Conservation (phyloP, 2,888 invertebrate species). For the Hylaea fasciaria region DNA sequence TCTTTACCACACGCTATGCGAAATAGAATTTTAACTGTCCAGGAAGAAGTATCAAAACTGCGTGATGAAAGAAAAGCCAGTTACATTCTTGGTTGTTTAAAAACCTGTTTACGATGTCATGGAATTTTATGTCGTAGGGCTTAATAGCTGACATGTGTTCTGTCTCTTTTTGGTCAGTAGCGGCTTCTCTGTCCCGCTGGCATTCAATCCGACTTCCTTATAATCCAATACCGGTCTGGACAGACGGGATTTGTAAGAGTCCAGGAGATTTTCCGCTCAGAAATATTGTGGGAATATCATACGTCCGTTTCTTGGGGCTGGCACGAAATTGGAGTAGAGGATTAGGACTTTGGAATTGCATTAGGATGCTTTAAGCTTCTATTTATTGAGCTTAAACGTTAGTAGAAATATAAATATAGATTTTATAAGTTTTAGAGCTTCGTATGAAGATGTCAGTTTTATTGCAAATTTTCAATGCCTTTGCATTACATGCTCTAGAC, state of each 20-base stretch:
- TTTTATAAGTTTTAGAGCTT: background rate
- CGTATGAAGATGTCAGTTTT: constrained; percentile 2
- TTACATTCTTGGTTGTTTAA: constrained; percentile 57
- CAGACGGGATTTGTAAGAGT: constrained; percentile 66
- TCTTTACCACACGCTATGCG: constrained; percentile 40
- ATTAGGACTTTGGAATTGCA: constrained; percentile 48
- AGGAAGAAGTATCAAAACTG: constrained; percentile 41
- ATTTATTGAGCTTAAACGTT: constrained; percentile 36
- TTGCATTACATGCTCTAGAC: background rate
- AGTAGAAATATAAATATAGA: constrained; percentile 10
- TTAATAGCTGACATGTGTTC: constrained; percentile 63
- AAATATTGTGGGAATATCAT: constrained; percentile 68
- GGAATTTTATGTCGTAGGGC: constrained; percentile 76
- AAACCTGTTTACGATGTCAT: constrained; percentile 73
- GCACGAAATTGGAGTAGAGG: constrained; percentile 61
- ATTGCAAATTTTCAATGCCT: background rate
- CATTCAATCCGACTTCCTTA: constrained; percentile 70
- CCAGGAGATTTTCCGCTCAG: constrained; percentile 52
- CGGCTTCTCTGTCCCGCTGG: constrained; percentile 52
- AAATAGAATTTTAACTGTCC: constrained; percentile 43
- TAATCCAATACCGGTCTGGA: constrained; percentile 74
- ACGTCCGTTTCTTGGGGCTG: constrained; percentile 60
- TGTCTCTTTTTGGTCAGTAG: constrained; percentile 46
- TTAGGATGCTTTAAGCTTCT: constrained; percentile 33
- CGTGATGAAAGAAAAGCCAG: constrained; percentile 6